Evolutionary conservation across 2,797 vertebrate genomes (phyloP).

Genomic region (Arnoldichthys spilopterus): DNA sequence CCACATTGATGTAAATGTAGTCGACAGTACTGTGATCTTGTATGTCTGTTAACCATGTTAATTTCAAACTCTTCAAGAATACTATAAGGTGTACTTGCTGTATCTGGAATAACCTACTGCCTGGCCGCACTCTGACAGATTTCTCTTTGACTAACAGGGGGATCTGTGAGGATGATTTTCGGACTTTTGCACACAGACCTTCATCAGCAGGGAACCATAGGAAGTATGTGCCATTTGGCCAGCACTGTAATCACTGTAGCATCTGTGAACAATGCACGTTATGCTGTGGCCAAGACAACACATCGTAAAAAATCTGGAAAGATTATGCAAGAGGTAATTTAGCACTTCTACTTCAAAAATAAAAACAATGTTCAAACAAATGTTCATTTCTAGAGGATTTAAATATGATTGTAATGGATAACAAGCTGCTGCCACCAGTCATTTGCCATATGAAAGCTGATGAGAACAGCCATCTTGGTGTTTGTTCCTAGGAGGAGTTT

Average conservation of each 20-base stretch:
- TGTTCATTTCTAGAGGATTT: not conserved
- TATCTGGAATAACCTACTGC: not conserved
- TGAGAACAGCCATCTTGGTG: not conserved
- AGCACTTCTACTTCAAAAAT: not conserved
- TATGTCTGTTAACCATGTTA: not conserved
- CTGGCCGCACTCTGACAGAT: not conserved
- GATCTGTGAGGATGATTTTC: slow-evolving; percentile 71
- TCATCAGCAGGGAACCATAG: slow-evolving; percentile 74
- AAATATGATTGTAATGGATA: not conserved
- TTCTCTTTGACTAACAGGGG: slow-evolving; percentile 67
- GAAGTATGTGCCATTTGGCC: slow-evolving; percentile 76
- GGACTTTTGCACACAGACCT: slow-evolving; percentile 81
- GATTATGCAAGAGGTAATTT: slow-evolving; percentile 73
- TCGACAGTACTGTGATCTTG: not conserved
- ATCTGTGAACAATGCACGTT: slow-evolving; percentile 58
- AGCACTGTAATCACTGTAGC: slow-evolving; percentile 72
- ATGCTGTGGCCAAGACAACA: slow-evolving; percentile 71
- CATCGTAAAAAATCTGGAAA: slow-evolving; percentile 79
- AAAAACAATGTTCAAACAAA: not conserved
- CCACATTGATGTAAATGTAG: not conserved
- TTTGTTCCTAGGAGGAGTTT: slow-evolving; percentile 71
- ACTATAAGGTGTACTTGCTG: not conserved
- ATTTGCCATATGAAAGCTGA: not conserved
- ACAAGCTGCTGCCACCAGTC: not conserved
- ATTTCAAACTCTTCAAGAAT: not conserved